These are phyloP conservation scores for Napeogenes inachia DNA, from an alignment of 2,888 invertebrate species.

Conservation along the genomic window DNA sequence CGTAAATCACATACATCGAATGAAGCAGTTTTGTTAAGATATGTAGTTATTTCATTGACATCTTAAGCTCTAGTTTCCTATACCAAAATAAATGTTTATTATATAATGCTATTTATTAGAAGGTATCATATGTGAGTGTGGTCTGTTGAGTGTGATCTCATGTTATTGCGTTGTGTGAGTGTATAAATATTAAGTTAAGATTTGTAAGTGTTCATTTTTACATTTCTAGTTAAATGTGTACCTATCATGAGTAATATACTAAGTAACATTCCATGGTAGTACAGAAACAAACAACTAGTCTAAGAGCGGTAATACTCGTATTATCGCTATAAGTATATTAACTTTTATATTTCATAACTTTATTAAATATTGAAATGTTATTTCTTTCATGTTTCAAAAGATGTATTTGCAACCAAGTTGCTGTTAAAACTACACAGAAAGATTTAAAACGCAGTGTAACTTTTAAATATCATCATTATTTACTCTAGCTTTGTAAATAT, in stretches of 20 bases:
- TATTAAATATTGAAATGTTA: conserved; percentile 25
- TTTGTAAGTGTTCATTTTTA: conserved; percentile 58
- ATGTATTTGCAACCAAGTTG: conserved; percentile 59
- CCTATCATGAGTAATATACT: conserved; percentile 50
- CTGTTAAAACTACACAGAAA: conserved; percentile 42
- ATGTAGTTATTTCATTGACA: conserved; percentile 34
- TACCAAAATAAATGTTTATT: conserved; percentile 70
- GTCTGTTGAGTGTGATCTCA: conserved; percentile 71
- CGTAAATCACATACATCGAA: conserved; percentile 45
- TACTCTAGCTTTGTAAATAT: conserved; percentile 59
- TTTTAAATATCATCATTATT: conserved; percentile 46
- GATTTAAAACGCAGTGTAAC: conserved; percentile 37
- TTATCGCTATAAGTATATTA: conserved; percentile 47
- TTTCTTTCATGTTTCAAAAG: conserved; percentile 38
- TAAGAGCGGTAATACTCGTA: conserved; percentile 48
- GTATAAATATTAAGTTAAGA: conserved; percentile 46
- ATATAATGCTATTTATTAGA: conserved; percentile 74
- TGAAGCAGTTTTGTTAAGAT: conserved; percentile 42
- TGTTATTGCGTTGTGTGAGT: conserved; percentile 52
- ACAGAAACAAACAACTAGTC: conserved; percentile 68
- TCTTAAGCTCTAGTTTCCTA: conserved; percentile 67
- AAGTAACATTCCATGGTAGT: conserved; percentile 63
- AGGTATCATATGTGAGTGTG: conserved; percentile 54
- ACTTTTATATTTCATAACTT: conserved; percentile 37
- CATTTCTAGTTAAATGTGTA: conserved; percentile 49